Evolutionary conservation across 2,888 invertebrate species (phyloP), one percentile per base, ranked within the genome.

Genomic region (Hydropsyche betteni): DNA sequence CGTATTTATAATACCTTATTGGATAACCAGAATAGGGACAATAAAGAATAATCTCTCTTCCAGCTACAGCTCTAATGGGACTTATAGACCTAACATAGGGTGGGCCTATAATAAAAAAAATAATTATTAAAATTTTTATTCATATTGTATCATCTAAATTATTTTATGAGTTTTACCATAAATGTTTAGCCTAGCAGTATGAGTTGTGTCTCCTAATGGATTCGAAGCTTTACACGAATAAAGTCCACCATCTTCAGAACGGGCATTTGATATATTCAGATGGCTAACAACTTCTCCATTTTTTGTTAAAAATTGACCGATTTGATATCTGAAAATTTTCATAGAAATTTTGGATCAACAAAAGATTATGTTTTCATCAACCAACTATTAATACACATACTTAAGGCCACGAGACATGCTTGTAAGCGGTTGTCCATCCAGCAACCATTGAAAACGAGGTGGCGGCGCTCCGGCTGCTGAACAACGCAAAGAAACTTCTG

Each of bases 1-100:
- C 0, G 16, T 5, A 61, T 12, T 78, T 5, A n/a, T 64, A 36
- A 82, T 81, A 87, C 88, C 84, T 87, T 81, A 95, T 91, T 12
- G 96, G 95, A 84, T 94, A 94, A 72, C 96, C 96, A 52, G 94
- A 93, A 82, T 94, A 95, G 74, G 94, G 94, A 84, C 96, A 96
- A 80, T 92, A 91, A 77, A 96, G 88, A 78, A 90, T 89, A 80
- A 94, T 88, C 82, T 93, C 91, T 79, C 92, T 88, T 44, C 93
- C 93, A 72, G 95, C 94, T 52, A 95, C 93, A 5, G 94, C 94
- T 82, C 94, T 91, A 77, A 92, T 88, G 51, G 93, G 92, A 68
- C 92, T 92, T 81, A 92, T 90, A 61, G 92, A 91, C 81, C 93
- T 89, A 69, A 93, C 92, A 83, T 92, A 93, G n/a, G 93, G 93